A percentile compares a stretch with the other conserved stretches of the same genome.
phyloP scores from a whole-genome alignment of 2,888 invertebrate genomes.

The Teleogryllus oceanicus region DNA sequence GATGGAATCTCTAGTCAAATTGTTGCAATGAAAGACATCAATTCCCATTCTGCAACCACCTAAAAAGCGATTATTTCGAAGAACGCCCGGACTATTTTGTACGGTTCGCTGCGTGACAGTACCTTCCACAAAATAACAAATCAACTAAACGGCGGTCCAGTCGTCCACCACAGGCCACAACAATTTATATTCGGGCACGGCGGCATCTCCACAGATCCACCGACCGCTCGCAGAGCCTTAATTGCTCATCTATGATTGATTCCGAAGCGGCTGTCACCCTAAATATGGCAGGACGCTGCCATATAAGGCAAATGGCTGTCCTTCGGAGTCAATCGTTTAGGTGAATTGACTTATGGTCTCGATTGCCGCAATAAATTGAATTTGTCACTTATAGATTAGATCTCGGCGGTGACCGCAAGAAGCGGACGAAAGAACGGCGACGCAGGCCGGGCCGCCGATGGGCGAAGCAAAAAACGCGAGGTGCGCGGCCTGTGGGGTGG shows the following conservation, averaged over 20 bases:
- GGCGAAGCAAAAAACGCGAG: not conserved
- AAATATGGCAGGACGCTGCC: not conserved
- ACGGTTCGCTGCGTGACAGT: not conserved
- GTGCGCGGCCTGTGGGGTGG: not conserved
- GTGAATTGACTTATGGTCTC: not conserved
- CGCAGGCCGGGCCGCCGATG: not conserved
- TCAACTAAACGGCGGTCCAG: not conserved
- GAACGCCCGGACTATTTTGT: not conserved
- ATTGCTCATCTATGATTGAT: slow-evolving; percentile 18
- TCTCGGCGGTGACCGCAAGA: not conserved
- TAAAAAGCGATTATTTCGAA: not conserved
- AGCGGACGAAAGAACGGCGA: not conserved
- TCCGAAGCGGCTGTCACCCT: not conserved
- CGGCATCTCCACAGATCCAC: not conserved
- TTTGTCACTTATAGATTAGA: slow-evolving; percentile 18
- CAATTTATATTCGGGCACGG: not conserved
- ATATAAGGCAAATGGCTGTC: not conserved
- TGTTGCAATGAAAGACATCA: no score
- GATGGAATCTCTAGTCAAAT: no score
- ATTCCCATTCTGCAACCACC: no score
- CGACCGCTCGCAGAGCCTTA: not conserved
- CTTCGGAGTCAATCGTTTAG: not conserved
- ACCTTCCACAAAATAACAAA: not conserved
- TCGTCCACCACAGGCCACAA: not conserved
- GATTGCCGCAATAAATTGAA: not conserved